A percentile compares a stretch with the other conserved stretches of the same genome.
Conservation (phyloP, 2,113 vertebrate species). For the Onychostruthus taczanowskii region DNA sequence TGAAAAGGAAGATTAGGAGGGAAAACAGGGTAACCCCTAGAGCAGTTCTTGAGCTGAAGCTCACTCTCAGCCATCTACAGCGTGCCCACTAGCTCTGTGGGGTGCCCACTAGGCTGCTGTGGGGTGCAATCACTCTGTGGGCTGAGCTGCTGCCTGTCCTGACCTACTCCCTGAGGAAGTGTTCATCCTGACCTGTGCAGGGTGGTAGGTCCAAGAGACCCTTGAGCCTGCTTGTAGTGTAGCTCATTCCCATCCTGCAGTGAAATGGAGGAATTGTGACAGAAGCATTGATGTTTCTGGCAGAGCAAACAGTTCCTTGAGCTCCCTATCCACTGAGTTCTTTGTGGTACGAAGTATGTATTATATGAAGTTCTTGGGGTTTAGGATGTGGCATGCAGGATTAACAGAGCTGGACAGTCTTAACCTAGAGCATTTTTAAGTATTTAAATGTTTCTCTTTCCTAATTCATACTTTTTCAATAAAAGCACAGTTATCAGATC, state of each 20-base stretch:
- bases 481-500: neutral
- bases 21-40: neutral
- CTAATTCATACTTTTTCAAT: neutral
- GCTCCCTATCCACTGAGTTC: neutral
- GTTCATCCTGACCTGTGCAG: neutral
- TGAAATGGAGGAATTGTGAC: neutral
- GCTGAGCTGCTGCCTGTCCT: neutral
- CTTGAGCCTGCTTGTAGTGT: neutral
- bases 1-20: neutral
- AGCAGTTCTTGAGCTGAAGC: neutral
- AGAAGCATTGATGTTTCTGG: neutral
- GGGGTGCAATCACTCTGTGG: neutral
- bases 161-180: rapidly evolving
- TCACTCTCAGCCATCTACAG: neutral
- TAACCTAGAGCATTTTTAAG: neutral
- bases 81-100: neutral
- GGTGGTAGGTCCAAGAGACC: neutral
- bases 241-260: neutral
- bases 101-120: neutral
- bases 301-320: neutral
- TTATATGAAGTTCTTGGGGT: neutral
- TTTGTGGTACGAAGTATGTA: rapidly evolving
- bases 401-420: neutral
- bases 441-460: neutral
- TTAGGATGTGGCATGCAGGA: neutral